Evolutionary conservation across 2,113 vertebrate species (phyloP), one percentile per base, ranked within the genome.

Genomic region (Sinocyclocheilus grahami): DNA sequence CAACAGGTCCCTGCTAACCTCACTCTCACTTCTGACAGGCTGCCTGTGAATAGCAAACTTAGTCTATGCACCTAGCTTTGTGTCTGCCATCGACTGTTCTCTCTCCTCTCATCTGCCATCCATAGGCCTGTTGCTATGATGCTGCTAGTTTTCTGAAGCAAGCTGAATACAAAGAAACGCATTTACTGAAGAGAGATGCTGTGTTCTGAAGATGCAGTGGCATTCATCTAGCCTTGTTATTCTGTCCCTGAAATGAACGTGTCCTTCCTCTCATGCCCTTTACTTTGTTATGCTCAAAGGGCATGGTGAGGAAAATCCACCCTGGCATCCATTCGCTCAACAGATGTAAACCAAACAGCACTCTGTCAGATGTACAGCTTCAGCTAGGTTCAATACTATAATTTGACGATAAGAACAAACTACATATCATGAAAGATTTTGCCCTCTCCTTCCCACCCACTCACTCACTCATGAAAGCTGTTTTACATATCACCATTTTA

Each of bases 361-460:
- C 51, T 74, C 69, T 84, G 67, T 84, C 67, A 84, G 67, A 84
- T 84, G 69, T 60, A 84, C 51, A 74, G 69, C 82, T 84, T 74
- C 80, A 71, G 9, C 20, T 37, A 48, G 39, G 62, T 82, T 82
- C 46, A 82, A 33, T 37, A 71, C 80, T n/a, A 82, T 71, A 24
- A 74, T 84, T 72, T 84, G 82, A 53, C 42, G 8, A 83, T 39
- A 74, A 55, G 82, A 74, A 58, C 18, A 39, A 82, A 51, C 82
- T 60, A 42, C 53, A 60, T 27, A 65, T 46, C 30, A 60, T 75
- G 58, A 85, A 51, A 82, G 46, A 86, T 82, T 30, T 62, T 63
- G 22, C 78, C n/a, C 79, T 20, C 55, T 75, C 30, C 46, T 55
- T 78, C 30, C 48, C 18, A 83, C 42, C 79, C 53, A 67, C 86